Conservation (phyloP, 2,113 vertebrate species). For the Herpetotheres cachinnans region DNA sequence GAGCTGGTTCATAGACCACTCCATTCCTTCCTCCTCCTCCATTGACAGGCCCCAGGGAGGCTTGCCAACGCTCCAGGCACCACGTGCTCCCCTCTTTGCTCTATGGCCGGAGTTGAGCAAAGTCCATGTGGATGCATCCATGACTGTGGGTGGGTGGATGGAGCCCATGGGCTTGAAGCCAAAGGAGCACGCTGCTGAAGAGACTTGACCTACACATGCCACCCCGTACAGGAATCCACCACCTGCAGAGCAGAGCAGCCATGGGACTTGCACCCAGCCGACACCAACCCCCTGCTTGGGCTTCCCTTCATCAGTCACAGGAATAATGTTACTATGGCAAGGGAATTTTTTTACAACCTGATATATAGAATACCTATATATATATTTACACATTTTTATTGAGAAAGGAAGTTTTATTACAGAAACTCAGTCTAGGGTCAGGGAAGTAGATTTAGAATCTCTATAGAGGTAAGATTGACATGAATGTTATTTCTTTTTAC, state of each 20-base stretch:
- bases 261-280: rapidly evolving
- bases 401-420: slow-evolving; percentile 56
- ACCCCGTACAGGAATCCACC: neutral
- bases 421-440: slow-evolving; percentile 59
- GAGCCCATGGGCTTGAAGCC: neutral
- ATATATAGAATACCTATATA: slow-evolving; percentile 48
- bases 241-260: neutral
- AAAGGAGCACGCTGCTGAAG: rapidly evolving
- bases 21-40: neutral
- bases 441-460: slow-evolving; percentile 65
- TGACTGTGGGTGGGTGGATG: rapidly evolving
- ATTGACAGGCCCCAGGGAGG: rapidly evolving
- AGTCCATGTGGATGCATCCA: rapidly evolving
- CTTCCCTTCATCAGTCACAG: neutral
- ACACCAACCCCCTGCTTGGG: neutral
- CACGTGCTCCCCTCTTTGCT: rapidly evolving
- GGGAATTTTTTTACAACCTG: slow-evolving; percentile 45
- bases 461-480: slow-evolving; percentile 25
- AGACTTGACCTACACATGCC: neutral
- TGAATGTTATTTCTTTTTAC: slow-evolving; percentile 32
- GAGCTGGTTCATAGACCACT: neutral
- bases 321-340: neutral
- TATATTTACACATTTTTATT: slow-evolving; percentile 56
- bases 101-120: neutral
- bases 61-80: neutral